Evolutionary conservation across 1,140 invertebrate genomes (phyloP), one percentile per base, ranked within the genome.

Genomic region (Vanessa tameamea): DNA sequence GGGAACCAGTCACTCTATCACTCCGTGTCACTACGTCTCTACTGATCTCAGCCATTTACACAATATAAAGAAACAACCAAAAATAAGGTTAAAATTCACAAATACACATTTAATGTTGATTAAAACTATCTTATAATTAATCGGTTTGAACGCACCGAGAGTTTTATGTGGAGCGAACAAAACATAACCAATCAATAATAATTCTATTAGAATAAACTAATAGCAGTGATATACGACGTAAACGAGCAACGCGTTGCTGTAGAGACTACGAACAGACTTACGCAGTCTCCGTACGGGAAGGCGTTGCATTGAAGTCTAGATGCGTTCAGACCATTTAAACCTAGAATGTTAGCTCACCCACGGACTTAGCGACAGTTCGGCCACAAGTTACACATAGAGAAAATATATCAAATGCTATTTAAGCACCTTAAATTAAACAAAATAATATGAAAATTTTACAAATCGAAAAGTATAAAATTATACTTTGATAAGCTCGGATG

Each of bases 71-170:
- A 89, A 92, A 92, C 86, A 81, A 90, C 86, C 90, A 92, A 88
- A 87, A 89, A 88, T 87, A 87, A 88, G 83, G 87, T 90, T 88
- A 87, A 88, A 90, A 91, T 90, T 92, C 90, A 92, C 90, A 92
- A 91, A 87, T 92, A 92, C 90, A 92, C 90, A 91, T 91, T 91
- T 89, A 90, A 92, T 91, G 88, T 90, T 31, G 85, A 88, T 89
- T 88, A 92, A 82, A 82, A 37, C 88, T 91, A 90, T 76, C 88
- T 89, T 92, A 91, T 11, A 80, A 59, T 66, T 87, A 87, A 31
- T 61, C 11, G 83, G 84, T 83, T 80, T 75, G 88, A 69, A 57
- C 84, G 83, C 68, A 75, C 75, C 74, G 82, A 77, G 82, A 89
- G 82, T 72, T 79, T 37, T 68, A 50, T 43, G 55, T 23, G 55